Evolutionary conservation across 2,888 invertebrate genomes (phyloP), one percentile per base, ranked within the genome.

Genomic region (Dolichomitus sp.): DNA sequence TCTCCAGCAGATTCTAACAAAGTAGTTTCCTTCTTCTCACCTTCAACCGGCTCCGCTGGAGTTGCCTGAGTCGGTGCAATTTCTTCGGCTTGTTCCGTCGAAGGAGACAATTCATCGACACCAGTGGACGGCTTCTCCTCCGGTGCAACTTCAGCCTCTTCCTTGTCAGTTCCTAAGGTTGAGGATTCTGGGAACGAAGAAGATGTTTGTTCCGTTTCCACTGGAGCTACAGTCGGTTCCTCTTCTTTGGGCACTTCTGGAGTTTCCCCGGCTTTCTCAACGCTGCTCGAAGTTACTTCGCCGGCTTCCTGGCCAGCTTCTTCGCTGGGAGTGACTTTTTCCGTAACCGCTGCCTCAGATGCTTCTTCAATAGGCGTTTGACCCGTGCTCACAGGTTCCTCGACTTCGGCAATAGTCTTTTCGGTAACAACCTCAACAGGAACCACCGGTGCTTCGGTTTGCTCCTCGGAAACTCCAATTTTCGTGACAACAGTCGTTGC

Each of bases 121-220:
- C 50, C 40, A 70, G 83, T 82, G 11, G 84, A 84, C 11, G 84
- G 14, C 42, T 84, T 59, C 5, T 61, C 78, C 40, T 42, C 77
- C 6, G 86, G 76, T 54, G 69, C 73, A 27, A 66, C 30, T 14
- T 81, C 33, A 12, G 79, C 52, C 9, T 83, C 52, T 12, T 75
- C 30, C 27, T 87, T 84, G 50, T 63, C 77, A 4, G 40, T 27
- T 52, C 52, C 40, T n/a, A 81, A 57, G 0, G 83, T 85, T 5
- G 88, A 57, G 37, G 63, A n/a, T 76, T 86, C 86, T 0, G 68
- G 12, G 0, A 61, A 11, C 2, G 78, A 65, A 14, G 74, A 37
- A 48, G 59, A 5, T 2, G 69, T 59, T 11, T 69, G 14, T 30
- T 80, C 63, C 6, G 12, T 42, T 27, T 57, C 42, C 17, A 59